Evolutionary conservation across 2,888 invertebrate genomes (phyloP).

Genomic region (Esperia sulphurella): DNA sequence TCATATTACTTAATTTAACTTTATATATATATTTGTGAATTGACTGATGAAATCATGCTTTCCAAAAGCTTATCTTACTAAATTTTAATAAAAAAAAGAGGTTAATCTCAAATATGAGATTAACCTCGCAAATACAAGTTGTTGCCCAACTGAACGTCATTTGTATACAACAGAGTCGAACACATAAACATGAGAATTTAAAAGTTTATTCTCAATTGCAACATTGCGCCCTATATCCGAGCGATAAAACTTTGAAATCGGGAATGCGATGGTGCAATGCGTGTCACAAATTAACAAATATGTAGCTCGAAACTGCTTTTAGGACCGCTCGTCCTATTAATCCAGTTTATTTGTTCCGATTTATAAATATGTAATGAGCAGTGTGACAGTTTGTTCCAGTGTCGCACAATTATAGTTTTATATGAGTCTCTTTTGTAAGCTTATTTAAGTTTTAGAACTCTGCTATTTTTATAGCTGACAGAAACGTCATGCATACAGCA

Average conservation of each 20-base stretch:
- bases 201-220: constrained; percentile 34
- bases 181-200: constrained; percentile 12
- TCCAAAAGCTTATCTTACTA: too few species aligned
- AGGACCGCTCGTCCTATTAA: constrained; percentile 29
- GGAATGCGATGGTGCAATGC: constrained; percentile 29
- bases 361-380: not conserved
- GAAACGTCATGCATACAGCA: too few species aligned
- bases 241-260: constrained; percentile 32
- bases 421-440: too few species aligned
- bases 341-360: constrained; percentile 17
- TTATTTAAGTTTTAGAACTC: too few species aligned
- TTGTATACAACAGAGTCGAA: not conserved
- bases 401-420: too few species aligned
- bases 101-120: too few species aligned
- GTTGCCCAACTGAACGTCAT: too few species aligned
- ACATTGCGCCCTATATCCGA: constrained; percentile 41
- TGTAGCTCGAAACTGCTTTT: constrained; percentile 20
- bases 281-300: constrained; percentile 44
- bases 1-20: too few species aligned
- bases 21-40: too few species aligned
- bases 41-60: not conserved
- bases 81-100: too few species aligned
- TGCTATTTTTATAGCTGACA: too few species aligned
- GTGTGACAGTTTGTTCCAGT: too few species aligned
- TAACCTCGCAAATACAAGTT: not conserved